These are phyloP conservation scores for Hyperopisus bebe DNA, from an alignment of 2,113 vertebrate species.

Conservation along the genomic window DNA sequence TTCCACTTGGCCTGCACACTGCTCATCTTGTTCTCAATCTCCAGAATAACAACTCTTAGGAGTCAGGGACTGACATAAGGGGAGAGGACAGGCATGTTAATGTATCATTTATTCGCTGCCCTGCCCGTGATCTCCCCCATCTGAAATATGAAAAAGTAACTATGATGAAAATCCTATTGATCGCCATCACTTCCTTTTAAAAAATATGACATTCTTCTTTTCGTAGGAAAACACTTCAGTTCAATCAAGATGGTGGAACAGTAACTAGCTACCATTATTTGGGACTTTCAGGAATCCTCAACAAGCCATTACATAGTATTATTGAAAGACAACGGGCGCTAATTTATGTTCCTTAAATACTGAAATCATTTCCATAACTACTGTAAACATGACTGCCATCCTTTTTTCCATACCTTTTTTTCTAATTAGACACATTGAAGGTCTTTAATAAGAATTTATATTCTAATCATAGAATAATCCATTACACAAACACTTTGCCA, in stretches of 20 bases:
- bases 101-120: conserved; percentile 57
- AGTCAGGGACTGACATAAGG: conserved; percentile 20
- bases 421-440: not conserved
- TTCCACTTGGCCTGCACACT: not conserved
- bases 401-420: not conserved
- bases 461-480: not conserved
- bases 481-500: not conserved
- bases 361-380: not conserved
- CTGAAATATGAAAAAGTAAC: conserved; percentile 62
- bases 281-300: not conserved
- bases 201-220: conserved; percentile 56
- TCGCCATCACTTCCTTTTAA: conserved; percentile 53
- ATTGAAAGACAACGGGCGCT: not conserved
- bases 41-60: not conserved
- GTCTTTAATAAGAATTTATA: not conserved
- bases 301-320: not conserved
- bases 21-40: not conserved
- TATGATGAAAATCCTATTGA: conserved; percentile 68
- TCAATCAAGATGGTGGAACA: not conserved
- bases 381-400: not conserved
- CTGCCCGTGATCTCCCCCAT: conserved; percentile 39
- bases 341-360: not conserved
- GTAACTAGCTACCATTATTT: not conserved
- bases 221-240: not conserved
- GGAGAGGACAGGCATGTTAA: conserved; percentile 37